Evolutionary conservation across 2,797 vertebrate species (phyloP), one percentile per base, ranked within the genome.

Genomic region (Gymnoscopelus microlampas): DNA sequence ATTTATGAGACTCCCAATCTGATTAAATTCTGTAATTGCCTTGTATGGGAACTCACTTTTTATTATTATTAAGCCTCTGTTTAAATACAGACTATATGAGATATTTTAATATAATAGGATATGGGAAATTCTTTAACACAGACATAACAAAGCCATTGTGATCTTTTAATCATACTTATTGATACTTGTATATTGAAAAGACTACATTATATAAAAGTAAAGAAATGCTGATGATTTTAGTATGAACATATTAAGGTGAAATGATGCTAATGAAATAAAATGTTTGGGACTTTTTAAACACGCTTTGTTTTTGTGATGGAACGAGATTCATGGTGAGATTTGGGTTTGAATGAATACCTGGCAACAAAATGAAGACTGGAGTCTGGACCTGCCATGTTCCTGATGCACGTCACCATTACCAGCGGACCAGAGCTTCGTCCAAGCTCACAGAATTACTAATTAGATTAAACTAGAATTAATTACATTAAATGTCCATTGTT

Each of bases 61-160:
- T 92, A 91, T 91, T 92, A 91, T 91, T 86, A 84, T 88, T 83
- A 88, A 90, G 82, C 81, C 74, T 91, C 89, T 88, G 90, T 91
- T 91, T 87, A 85, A 90, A 88, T 89, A 86, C 86, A 79, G 83
- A 90, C 85, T 87, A 90, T 92, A 90, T 89, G 76, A 90, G 88
- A 92, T 92, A 92, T 94, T 94, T 94, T 92, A 94, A 93, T 93
- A 93, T 91, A 93, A 94, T 92, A 91, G 90, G 86, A 91, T 89
- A 88, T 84, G 87, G 84, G 85, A 87, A 90, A 88, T 90, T 90
- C 89, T 92, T 93, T 90, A 92, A 90, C 87, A 88, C 78, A 76
- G 81, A 88, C 85, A 79, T 90, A 91, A 92, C 85, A 80, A 93
- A 93, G 91, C 89, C 91, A 92, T 93, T 92, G 87, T 92, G 87